Evolutionary conservation across 2,888 invertebrate species (phyloP).

Genomic region (Brenthis daphne): DNA sequence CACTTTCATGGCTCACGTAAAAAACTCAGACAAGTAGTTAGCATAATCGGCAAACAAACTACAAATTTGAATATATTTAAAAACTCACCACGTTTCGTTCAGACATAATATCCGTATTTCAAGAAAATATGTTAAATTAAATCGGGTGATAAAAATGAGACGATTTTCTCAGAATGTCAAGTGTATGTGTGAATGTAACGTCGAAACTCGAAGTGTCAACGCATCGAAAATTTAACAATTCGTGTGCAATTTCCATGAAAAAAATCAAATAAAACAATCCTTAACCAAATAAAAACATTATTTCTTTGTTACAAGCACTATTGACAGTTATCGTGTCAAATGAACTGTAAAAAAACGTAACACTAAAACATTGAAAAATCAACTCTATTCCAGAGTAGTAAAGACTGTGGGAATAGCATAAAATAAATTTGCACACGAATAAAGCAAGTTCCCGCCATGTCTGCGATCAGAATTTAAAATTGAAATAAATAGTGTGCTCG

Average conservation of each 20-base stretch:
- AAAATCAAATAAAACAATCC: slow-evolving; percentile 57
- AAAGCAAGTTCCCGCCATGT: slow-evolving; percentile 64
- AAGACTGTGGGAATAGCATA: slow-evolving; percentile 34
- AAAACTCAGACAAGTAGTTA: no score
- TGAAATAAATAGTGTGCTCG: slow-evolving; percentile 60
- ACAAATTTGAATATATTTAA: background rate
- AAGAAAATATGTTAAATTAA: slow-evolving; percentile 19
- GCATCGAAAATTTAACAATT: slow-evolving; percentile 44
- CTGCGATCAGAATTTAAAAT: slow-evolving; percentile 73
- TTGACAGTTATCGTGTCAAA: slow-evolving; percentile 73
- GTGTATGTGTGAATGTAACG: slow-evolving; percentile 19
- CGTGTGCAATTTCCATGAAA: slow-evolving; percentile 65
- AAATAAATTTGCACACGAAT: slow-evolving; percentile 56
- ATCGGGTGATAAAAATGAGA: slow-evolving; percentile 31
- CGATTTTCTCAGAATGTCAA: slow-evolving; percentile 33
- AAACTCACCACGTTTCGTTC: background rate
- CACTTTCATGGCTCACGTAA: no score
- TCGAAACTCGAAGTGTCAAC: slow-evolving; percentile 32
- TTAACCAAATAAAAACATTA: slow-evolving; percentile 68
- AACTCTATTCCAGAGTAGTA: slow-evolving; percentile 10
- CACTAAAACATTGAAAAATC: background rate
- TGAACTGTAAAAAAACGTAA: slow-evolving; percentile 57
- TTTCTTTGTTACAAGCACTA: slow-evolving; percentile 57
- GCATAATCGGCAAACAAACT: background rate
- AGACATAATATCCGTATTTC: background rate